Conservation (phyloP, 2,797 vertebrate genomes). For the Notolepis coatsorum region DNA sequence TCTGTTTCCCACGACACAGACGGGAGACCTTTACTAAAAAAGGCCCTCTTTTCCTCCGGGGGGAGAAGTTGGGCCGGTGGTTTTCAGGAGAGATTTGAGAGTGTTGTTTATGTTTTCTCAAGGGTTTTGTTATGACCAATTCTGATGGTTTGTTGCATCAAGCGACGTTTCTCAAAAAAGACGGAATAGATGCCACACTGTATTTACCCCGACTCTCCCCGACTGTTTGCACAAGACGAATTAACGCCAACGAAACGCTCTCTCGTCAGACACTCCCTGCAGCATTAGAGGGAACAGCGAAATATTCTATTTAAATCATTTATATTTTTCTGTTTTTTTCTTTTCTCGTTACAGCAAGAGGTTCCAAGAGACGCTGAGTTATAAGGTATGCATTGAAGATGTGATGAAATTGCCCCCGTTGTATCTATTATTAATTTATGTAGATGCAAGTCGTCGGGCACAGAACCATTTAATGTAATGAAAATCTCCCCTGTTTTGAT, state of each 20-base stretch:
- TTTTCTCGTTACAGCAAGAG: slow-evolving; percentile 65
- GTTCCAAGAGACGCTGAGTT: slow-evolving; percentile 76
- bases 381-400: slow-evolving; percentile 74
- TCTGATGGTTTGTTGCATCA: slow-evolving; percentile 24
- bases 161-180: background rate
- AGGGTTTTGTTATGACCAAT: slow-evolving; percentile 12
- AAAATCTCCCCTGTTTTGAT: background rate
- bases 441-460: slow-evolving; percentile 5
- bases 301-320: slow-evolving; percentile 23
- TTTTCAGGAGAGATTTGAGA: background rate
- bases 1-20: slow-evolving; percentile 21
- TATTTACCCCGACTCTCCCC: background rate
- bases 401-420: slow-evolving; percentile 15
- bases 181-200: background rate
- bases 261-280: slow-evolving; percentile 13
- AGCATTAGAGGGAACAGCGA: background rate
- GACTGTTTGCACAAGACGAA: background rate
- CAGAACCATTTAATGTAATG: slow-evolving; percentile 17
- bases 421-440: slow-evolving; percentile 32
- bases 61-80: slow-evolving; percentile 7
- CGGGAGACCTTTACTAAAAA: slow-evolving; percentile 6
- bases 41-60: slow-evolving; percentile 7
- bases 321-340: slow-evolving; percentile 29
- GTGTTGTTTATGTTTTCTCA: slow-evolving; percentile 15
- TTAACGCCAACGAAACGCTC: background rate